phyloP scores from a whole-genome alignment of 2,113 vertebrate genomes.

The Natator depressus region DNA sequence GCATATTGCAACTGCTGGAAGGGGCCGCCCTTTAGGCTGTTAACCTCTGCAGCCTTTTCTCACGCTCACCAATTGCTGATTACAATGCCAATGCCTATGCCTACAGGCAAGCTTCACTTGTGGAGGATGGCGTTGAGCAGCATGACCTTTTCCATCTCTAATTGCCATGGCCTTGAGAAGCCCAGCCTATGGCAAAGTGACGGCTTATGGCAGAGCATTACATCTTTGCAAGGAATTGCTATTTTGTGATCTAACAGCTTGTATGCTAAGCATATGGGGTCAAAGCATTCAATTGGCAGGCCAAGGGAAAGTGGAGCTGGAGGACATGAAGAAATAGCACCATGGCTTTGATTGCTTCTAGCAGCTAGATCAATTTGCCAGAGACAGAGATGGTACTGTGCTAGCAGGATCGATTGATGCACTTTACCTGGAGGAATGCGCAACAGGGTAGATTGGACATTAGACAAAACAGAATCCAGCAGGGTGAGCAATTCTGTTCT shows the following conservation, averaged over 20 bases:
- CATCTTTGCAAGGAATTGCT: not conserved
- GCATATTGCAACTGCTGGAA: not conserved
- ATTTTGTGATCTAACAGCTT: not conserved
- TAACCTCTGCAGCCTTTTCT: not conserved
- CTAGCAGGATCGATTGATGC: not conserved
- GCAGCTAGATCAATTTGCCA: not conserved
- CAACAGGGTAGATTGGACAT: not conserved
- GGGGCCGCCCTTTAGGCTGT: not conserved
- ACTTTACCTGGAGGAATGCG: not conserved
- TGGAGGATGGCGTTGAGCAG: accelerated
- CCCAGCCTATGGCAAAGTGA: not conserved
- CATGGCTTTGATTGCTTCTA: not conserved
- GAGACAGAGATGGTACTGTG: not conserved
- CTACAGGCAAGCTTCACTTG: not conserved
- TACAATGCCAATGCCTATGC: not conserved
- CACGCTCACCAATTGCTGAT: not conserved
- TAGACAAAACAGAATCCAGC: not conserved
- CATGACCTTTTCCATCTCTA: not conserved
- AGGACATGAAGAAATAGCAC: not conserved
- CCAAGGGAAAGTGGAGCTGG: not conserved
- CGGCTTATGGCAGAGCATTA: not conserved
- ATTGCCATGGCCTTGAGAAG: not conserved
- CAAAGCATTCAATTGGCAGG: not conserved
- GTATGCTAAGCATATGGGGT: not conserved
- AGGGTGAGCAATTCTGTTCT: not conserved